Conservation (phyloP, 2,888 invertebrate genomes). For the Phortica okadai region DNA sequence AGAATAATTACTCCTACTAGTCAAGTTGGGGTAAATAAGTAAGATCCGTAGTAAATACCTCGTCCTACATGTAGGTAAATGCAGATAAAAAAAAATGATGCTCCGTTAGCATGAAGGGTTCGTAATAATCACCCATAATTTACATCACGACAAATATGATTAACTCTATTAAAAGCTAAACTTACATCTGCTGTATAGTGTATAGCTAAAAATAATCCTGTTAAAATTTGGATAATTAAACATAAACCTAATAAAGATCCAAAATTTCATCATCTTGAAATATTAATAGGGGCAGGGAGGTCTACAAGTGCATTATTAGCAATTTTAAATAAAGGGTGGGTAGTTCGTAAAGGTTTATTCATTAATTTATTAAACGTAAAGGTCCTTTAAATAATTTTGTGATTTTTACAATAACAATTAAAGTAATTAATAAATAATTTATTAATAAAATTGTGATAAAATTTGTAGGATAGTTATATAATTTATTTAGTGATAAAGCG, state of each 20-base stretch:
- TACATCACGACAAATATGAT: slow-evolving; percentile 84
- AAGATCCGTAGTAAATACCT: slow-evolving; percentile 80
- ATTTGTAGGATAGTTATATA: slow-evolving; percentile 78
- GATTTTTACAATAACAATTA: slow-evolving; percentile 80
- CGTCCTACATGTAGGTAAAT: slow-evolving; percentile 83
- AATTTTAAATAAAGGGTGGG: slow-evolving; percentile 79
- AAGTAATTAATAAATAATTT: slow-evolving; percentile 80
- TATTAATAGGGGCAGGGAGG: slow-evolving; percentile 80
- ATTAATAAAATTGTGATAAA: slow-evolving; percentile 78
- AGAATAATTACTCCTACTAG: slow-evolving; percentile 81
- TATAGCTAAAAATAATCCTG: slow-evolving; percentile 84
- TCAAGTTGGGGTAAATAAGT: slow-evolving; percentile 80
- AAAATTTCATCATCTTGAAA: slow-evolving; percentile 83
- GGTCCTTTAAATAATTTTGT: slow-evolving; percentile 79
- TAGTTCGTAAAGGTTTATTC: slow-evolving; percentile 77
- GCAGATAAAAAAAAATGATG: slow-evolving; percentile 85
- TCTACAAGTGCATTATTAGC: slow-evolving; percentile 80
- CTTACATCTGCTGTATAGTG: slow-evolving; percentile 82
- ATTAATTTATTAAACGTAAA: slow-evolving; percentile 78
- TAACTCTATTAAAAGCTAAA: slow-evolving; percentile 82
- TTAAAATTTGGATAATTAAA: slow-evolving; percentile 82
- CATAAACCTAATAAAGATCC: slow-evolving; percentile 82
- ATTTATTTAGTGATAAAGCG: slow-evolving; percentile 78
- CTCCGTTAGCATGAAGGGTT: slow-evolving; percentile 83
- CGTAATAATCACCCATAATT: slow-evolving; percentile 84